Evolutionary conservation across 2,113 vertebrate genomes (phyloP), one percentile per base, ranked within the genome.

Genomic region (Pedetes capensis): DNA sequence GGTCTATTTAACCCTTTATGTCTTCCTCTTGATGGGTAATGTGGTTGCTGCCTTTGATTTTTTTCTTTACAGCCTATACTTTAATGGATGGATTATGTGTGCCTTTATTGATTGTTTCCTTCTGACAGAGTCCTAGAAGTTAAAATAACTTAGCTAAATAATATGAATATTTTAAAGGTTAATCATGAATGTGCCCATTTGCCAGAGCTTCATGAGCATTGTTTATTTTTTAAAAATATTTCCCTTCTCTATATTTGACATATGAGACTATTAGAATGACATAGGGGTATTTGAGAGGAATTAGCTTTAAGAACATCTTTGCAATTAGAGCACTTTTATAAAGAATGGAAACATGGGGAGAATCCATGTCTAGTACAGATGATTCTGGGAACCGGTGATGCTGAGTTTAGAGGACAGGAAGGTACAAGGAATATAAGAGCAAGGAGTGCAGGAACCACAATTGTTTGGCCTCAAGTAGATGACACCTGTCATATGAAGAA

Each of bases 361-460:
- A 59, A 8, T 34, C 42, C 14, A 29, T 5, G 22, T 37, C 42
- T 42, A 13, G 9, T 14, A 8, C 22, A 6, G 34, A 20, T 13
- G 10, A 23, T 51, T 44, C 87, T 61, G 42, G 61, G 9, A 71
- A n/a, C 2, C 1, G n/a, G 20, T 51, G 8, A 12, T n/a, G 37
- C 34, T 53, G 14, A 4, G 14, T 29, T 23, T 18, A 57, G 12
- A 32, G 34, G 10, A 57, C 34, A 51, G 51, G 29, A 39, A 37
- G 34, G 16, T 7, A 51, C 20, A 44, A 1, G 2, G 8, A 25
- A 29, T 0, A 5, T n/a, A 22, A 11, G 61, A 16, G 23, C 10
- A 7, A 17, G 32, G 9, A 16, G 2, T 1, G 1, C 32, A 25
- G 16, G n/a, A 17, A 3, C 11, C 57, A 27, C 17, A 18, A 1